phyloP scores from a whole-genome alignment of 2,888 invertebrate genomes.

The Caenorhabditis zanzibari region DNA sequence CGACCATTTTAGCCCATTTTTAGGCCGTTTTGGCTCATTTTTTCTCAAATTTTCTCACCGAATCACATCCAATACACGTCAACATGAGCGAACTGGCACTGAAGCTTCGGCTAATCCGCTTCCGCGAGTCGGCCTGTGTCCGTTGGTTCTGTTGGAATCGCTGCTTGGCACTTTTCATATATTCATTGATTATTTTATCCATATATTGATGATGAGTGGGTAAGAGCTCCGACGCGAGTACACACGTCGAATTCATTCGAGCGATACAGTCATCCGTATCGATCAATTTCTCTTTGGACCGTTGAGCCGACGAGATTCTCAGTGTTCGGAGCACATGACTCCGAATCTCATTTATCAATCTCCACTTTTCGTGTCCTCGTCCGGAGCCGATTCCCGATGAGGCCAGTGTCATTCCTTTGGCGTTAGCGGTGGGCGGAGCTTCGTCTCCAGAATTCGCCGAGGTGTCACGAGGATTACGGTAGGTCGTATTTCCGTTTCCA shows the following conservation, averaged over 20 bases:
- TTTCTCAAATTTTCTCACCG: conserved; percentile 50
- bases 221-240: conserved; percentile 78
- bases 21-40: background rate
- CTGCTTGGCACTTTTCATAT: conserved; percentile 78
- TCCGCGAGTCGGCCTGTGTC: conserved; percentile 65
- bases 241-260: conserved; percentile 75
- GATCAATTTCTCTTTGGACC: conserved; percentile 68
- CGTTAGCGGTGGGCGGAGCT: conserved; percentile 6
- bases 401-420: conserved; percentile 66
- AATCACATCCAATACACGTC: conserved; percentile 79
- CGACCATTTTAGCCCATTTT: no score
- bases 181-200: conserved; percentile 79
- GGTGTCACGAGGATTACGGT: conserved; percentile 10
- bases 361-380: conserved; percentile 70
- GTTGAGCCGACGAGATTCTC: conserved; percentile 49
- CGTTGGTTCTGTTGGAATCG: conserved; percentile 71
- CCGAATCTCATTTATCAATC: conserved; percentile 73
- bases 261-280: conserved; percentile 74
- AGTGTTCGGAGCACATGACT: conserved; percentile 70
- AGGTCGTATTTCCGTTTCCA: background rate
- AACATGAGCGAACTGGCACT: conserved; percentile 78
- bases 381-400: conserved; percentile 58
- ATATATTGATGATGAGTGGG: conserved; percentile 80
- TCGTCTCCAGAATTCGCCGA: conserved; percentile 32
- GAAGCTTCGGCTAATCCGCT: conserved; percentile 81